Percentiles rank a stretch among this genome's conserved stretches.
Evolutionary conservation across 2,888 invertebrate genomes (phyloP).

Genomic region (Noctua comes): DNA sequence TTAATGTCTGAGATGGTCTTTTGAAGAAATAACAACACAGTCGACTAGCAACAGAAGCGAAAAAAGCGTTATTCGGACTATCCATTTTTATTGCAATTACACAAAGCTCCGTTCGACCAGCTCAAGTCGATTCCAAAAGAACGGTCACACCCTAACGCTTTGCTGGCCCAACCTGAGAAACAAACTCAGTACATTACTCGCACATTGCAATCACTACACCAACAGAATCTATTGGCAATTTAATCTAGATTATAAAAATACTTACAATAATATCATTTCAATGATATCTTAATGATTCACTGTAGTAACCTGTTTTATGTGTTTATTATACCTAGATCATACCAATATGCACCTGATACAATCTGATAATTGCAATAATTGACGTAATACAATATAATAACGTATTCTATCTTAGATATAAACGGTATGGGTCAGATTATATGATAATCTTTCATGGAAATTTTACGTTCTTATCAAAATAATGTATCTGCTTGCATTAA

Average conservation of each 20-base stretch:
- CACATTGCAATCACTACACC: not conserved
- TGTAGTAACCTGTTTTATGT: conserved; percentile 10
- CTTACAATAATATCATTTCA: conserved; percentile 1
- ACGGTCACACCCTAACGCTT: not conserved
- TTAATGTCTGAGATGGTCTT: too few relatives aligned
- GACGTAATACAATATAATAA: conserved; percentile 33
- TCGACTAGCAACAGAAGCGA: too few relatives aligned
- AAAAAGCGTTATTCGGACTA: too few relatives aligned
- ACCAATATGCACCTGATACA: conserved; percentile 25
- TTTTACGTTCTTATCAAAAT: conserved; percentile 22
- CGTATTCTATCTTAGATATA: conserved; percentile 16
- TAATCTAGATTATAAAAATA: not conserved
- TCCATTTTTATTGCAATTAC: too few relatives aligned
- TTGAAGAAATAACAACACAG: too few relatives aligned
- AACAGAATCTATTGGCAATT: not conserved
- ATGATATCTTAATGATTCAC: conserved; percentile 31
- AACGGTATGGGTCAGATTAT: conserved; percentile 6
- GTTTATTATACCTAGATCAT: conserved; percentile 31
- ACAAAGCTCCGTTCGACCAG: not conserved
- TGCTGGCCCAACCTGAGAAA: not conserved
- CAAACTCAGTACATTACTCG: not conserved
- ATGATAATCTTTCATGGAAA: conserved; percentile 25
- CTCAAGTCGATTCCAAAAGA: not conserved
- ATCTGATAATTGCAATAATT: conserved; percentile 41
- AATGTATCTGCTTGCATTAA: not conserved